A percentile compares a stretch with the other conserved stretches of the same genome.
Evolutionary conservation across 1,140 invertebrate species (phyloP).

Genomic region (Diachasmimorpha longicaudata): DNA sequence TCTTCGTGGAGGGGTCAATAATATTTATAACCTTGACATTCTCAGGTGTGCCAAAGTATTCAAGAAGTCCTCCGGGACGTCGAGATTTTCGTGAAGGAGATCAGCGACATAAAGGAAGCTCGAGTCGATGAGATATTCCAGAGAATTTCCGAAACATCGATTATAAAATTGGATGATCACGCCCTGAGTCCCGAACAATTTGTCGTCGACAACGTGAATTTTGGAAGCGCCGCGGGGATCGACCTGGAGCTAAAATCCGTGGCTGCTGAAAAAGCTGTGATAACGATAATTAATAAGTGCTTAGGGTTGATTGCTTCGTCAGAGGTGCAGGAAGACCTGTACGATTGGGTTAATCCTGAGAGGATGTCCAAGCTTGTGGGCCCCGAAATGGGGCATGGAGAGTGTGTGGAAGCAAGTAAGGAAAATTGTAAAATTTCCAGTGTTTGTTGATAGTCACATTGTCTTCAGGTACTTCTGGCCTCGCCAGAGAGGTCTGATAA

Average conservation of each 20-base stretch:
- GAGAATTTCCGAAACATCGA: constrained; percentile 68
- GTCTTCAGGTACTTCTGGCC: too few species aligned
- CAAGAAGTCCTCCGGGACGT: constrained; percentile 68
- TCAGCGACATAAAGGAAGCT: constrained; percentile 78
- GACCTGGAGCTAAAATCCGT: constrained; percentile 68
- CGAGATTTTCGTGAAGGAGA: constrained; percentile 74
- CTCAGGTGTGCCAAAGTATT: constrained; percentile 69
- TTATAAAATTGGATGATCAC: constrained; percentile 72
- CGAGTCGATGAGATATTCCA: constrained; percentile 75
- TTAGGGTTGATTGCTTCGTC: constrained; percentile 66
- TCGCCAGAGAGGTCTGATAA: too few species aligned
- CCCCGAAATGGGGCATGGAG: constrained; percentile 63
- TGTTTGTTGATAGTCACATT: too few species aligned
- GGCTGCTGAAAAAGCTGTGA: constrained; percentile 70
- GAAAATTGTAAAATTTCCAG: not conserved
- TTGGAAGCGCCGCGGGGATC: constrained; percentile 43
- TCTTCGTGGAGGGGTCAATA: too few species aligned
- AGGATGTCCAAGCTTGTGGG: constrained; percentile 65
- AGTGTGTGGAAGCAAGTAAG: constrained; percentile 64
- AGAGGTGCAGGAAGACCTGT: constrained; percentile 64
- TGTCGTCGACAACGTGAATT: constrained; percentile 68
- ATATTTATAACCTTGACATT: too few species aligned
- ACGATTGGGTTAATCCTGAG: constrained; percentile 71
- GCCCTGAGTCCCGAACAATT: constrained; percentile 72
- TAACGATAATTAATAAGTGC: constrained; percentile 75